Conservation (phyloP, 2,797 vertebrate species). For the Pipistrellus kuhlii region DNA sequence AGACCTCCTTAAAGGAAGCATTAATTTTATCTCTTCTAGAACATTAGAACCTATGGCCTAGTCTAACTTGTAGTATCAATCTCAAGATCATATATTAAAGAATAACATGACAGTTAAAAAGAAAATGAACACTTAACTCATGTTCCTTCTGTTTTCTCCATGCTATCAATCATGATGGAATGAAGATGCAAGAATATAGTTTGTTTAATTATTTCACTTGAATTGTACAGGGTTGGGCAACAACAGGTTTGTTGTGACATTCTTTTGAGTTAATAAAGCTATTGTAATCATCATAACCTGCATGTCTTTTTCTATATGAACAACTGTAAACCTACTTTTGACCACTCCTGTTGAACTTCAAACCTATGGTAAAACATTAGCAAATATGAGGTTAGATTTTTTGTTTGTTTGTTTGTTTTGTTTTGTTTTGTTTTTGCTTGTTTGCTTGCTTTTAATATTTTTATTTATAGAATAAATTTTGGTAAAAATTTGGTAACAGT, state of each 20-base stretch:
- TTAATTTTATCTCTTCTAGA: neutral
- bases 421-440: neutral
- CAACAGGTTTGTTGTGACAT: neutral
- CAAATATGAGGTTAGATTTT: neutral
- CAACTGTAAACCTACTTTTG: neutral
- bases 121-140: neutral
- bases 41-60: neutral
- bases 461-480: neutral
- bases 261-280: neutral
- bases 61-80: neutral
- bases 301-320: neutral
- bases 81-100: conserved; percentile 24
- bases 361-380: neutral
- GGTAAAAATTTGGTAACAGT: neutral
- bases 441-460: neutral
- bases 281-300: neutral
- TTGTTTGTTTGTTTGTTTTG: neutral
- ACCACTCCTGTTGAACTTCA: neutral
- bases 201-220: neutral
- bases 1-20: conserved; percentile 43
- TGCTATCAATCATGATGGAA: neutral
- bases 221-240: neutral
- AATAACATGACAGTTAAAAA: neutral
- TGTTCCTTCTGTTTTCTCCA: neutral
- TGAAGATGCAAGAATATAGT: neutral